Evolutionary conservation across 2,888 invertebrate species (phyloP).

Genomic region (Argyra leucocephala): DNA sequence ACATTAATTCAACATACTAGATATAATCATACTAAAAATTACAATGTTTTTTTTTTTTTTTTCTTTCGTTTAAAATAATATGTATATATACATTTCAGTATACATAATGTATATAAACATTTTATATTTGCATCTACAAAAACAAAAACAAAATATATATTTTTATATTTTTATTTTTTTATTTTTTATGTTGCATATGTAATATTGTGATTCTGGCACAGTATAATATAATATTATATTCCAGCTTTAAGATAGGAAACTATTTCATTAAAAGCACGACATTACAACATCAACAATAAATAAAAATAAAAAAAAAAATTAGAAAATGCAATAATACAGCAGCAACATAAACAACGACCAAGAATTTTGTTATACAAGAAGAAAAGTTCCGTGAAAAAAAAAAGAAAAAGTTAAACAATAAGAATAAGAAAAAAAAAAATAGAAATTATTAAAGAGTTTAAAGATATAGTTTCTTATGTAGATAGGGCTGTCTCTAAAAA

Average conservation of each 20-base stretch:
- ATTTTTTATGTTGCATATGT: too few relatives aligned
- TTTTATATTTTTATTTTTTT: background rate
- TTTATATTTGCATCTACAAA: background rate
- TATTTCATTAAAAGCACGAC: slow-evolving; percentile 1
- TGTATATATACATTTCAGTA: background rate
- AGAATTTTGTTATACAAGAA: background rate
- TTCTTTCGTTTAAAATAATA: background rate
- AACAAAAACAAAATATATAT: background rate
- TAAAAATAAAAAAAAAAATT: background rate
- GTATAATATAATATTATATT: background rate
- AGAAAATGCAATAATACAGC: background rate
- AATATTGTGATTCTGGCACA: too few relatives aligned
- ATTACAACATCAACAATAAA: background rate
- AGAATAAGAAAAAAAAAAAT: background rate
- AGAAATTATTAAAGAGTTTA: background rate
- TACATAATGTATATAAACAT: background rate
- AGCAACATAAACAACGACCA: background rate
- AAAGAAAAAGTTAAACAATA: background rate
- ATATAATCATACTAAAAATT: background rate
- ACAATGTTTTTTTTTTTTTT: background rate
- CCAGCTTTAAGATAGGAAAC: background rate
- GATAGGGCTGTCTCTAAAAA: too few relatives aligned
- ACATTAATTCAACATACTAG: background rate
- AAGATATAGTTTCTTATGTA: background rate
- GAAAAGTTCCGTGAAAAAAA: background rate